These are phyloP conservation scores for Ormyrus nitidulus DNA, from an alignment of 2,888 invertebrate species.

Conservation along the genomic window DNA sequence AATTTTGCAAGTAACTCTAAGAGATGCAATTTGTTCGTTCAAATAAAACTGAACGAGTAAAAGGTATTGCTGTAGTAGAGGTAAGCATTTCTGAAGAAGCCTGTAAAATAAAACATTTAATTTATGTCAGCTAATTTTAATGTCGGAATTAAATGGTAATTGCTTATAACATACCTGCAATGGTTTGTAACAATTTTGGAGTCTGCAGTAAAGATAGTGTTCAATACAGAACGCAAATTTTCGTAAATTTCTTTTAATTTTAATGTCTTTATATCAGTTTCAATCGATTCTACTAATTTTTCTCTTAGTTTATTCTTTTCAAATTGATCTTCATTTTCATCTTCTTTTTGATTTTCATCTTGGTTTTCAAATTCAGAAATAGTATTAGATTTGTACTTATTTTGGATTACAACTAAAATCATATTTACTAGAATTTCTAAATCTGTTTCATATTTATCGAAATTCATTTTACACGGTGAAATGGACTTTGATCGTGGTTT, in stretches of 20 bases:
- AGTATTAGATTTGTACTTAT: constrained; percentile 78
- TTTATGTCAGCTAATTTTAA: background rate
- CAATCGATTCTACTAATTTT: constrained; percentile 80
- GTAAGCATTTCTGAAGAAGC: constrained; percentile 77
- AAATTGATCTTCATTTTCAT: constrained; percentile 76
- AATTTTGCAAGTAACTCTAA: constrained; percentile 89
- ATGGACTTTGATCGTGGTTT: background rate
- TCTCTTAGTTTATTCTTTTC: constrained; percentile 83
- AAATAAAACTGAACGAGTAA: constrained; percentile 87
- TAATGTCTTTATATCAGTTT: constrained; percentile 79
- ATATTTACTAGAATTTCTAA: constrained; percentile 77
- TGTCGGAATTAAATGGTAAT: background rate
- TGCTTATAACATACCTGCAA: constrained; percentile 56
- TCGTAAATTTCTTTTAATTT: constrained; percentile 76
- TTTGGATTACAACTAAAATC: constrained; percentile 79
- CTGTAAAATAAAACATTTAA: constrained; percentile 43
- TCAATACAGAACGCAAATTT: constrained; percentile 67
- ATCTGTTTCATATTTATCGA: constrained; percentile 51
- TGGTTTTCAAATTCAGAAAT: constrained; percentile 67
- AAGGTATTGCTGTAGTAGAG: constrained; percentile 87
- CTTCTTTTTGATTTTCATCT: constrained; percentile 71
- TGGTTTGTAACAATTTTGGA: constrained; percentile 61
- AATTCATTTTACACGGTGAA: background rate
- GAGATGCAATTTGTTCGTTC: constrained; percentile 86
- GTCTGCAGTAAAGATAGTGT: constrained; percentile 76